Conservation (phyloP, 2,888 invertebrate species). For the Melanargia galathea region DNA sequence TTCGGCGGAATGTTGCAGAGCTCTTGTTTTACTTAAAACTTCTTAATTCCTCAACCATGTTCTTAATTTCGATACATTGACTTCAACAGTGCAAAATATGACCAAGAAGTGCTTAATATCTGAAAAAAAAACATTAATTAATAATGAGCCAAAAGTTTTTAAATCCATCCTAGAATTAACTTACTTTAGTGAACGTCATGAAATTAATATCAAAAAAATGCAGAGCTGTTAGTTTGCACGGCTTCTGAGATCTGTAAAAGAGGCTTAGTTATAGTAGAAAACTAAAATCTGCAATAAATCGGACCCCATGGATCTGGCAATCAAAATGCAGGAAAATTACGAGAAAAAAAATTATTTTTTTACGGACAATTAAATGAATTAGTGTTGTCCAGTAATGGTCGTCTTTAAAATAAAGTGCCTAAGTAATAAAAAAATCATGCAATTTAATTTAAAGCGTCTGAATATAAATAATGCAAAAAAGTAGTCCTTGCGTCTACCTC, state of each 20-base stretch:
- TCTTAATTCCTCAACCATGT: background rate
- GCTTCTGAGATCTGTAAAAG: constrained; percentile 54
- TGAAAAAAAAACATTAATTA: constrained; percentile 46
- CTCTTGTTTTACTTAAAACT: too few species aligned
- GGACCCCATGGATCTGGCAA: background rate
- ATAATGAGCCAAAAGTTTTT: background rate
- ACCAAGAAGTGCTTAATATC: constrained; percentile 63
- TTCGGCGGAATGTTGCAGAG: too few species aligned
- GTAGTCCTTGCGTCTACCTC: constrained; percentile 47
- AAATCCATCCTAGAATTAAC: constrained; percentile 3
- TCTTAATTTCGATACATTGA: constrained; percentile 20
- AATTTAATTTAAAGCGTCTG: too few species aligned
- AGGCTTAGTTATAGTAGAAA: background rate
- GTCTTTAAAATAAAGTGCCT: too few species aligned
- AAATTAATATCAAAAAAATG: constrained; percentile 56
- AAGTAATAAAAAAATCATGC: too few species aligned
- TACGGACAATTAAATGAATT: too few species aligned
- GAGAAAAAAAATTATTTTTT: too few species aligned
- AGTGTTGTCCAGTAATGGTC: too few species aligned
- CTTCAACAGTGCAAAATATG: constrained; percentile 55
- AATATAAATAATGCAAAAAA: constrained; percentile 7
- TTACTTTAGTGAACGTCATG: constrained; percentile 54
- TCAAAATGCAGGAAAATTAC: too few species aligned
- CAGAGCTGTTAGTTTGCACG: constrained; percentile 57
- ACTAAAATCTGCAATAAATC: background rate